These are phyloP conservation scores for Tetrapedia diversipes DNA, from an alignment of 2,888 invertebrate species.

Conservation along the genomic window DNA sequence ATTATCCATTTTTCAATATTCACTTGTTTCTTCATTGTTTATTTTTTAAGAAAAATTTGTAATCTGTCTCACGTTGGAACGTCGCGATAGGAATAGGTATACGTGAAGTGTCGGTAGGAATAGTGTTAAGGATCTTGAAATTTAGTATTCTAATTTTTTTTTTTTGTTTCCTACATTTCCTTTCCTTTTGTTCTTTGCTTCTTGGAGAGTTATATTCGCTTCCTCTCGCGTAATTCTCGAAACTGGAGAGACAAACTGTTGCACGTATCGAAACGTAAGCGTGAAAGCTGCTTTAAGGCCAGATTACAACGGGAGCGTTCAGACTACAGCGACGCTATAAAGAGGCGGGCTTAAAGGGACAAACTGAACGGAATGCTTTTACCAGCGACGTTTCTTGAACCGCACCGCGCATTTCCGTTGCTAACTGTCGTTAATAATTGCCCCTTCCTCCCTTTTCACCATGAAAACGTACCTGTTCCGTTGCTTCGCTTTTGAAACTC, in stretches of 20 bases:
- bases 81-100: no score
- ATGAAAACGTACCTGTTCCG: not conserved
- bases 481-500: not conserved
- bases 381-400: not conserved
- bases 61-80: no score
- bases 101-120: no score
- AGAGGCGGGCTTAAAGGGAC: not conserved
- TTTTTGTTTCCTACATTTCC: no score
- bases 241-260: not conserved
- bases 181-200: no score
- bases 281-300: not conserved
- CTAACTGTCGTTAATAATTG: slow-evolving; percentile 5
- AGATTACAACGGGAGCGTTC: not conserved
- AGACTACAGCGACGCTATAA: not conserved
- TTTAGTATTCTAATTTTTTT: no score
- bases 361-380: not conserved
- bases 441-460: no score
- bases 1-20: no score
- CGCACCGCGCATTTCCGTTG: not conserved
- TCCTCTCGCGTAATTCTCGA: not conserved
- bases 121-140: no score
- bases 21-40: no score
- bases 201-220: no score
- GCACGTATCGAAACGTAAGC: not conserved
- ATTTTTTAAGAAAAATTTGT: no score